Evolutionary conservation across 2,113 vertebrate species (phyloP), one percentile per base, ranked within the genome.

Genomic region (Bambusicola thoracicus): DNA sequence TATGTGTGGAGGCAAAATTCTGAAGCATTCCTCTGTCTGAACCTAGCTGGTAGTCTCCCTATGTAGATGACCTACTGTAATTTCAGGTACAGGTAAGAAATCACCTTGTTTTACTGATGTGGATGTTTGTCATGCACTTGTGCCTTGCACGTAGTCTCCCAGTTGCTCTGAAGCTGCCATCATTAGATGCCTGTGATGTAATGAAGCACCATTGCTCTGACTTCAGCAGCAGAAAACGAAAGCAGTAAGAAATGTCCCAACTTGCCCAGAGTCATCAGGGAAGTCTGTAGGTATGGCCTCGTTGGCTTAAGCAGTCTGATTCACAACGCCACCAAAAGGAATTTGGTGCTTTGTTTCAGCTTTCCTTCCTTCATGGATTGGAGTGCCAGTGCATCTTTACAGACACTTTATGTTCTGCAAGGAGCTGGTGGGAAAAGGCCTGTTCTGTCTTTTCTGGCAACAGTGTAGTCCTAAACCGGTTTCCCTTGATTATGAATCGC

Each of bases 231-330:
- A 55, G 63, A 78, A 85, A 91, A 73, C 0, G 2, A 53, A 91
- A 69, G 44, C 0, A 0, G 29, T 16, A 66, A 66, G 63, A 87
- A 73, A 41, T 38, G 13, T 30, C 0, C 0, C 7, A 29, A 43
- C 30, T 91, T 82, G 70, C 36, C 27, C n/a, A 22, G 27, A 65
- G 27, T 85, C 46, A 43, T 7, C 40, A 24, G 43, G 46, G 75
- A 81, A 38, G 24, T 32, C 38, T 30, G 40, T 34, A 56, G 70
- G 46, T 25, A 13, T 0, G 1, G 49, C 40, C 87, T 82, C 41
- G 0, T 12, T 78, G 49, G 20, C 62, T 89, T 75, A 84, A 67
- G 66, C 34, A 56, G 20, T 22, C 25, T 30, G 40, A 24, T 68
- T 91, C 58, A 87, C 49, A n/a, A 73, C 53, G 20, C 30, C 11